Evolutionary conservation across 1,140 invertebrate species (phyloP).

Genomic region (Lepidurus arcticus): DNA sequence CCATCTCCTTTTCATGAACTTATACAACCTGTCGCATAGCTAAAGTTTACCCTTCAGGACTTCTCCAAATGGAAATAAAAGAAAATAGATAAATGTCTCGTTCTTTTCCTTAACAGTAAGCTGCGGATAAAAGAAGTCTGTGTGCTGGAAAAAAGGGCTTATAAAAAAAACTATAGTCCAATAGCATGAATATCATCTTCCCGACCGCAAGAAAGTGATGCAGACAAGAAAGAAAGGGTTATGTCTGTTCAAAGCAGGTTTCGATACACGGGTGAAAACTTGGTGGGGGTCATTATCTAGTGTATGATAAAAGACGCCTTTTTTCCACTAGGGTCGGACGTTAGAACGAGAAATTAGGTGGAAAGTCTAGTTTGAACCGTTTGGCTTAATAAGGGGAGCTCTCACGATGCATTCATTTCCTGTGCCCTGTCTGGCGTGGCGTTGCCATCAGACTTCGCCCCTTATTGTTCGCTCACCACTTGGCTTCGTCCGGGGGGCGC

Average conservation of each 20-base stretch:
- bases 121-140: neutral
- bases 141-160: neutral
- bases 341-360: neutral
- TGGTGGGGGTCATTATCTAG: neutral
- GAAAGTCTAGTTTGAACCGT: neutral
- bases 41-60: constrained; percentile 18
- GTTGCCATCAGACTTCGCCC: neutral
- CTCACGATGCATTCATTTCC: constrained; percentile 11
- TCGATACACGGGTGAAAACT: neutral
- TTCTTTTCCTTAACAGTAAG: neutral
- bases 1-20: constrained; percentile 12
- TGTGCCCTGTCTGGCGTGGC: neutral
- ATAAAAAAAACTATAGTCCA: neutral
- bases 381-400: constrained; percentile 17
- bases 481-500: neutral
- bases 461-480: neutral
- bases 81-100: neutral
- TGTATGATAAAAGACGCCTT: neutral
- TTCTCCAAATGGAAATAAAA: neutral
- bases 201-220: neutral
- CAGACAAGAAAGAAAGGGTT: neutral
- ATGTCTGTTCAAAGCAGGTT: neutral
- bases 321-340: neutral
- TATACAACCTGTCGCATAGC: constrained; percentile 16
- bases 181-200: neutral